phyloP scores from a whole-genome alignment of 1,140 invertebrate genomes.

The Pseudachorutes palmiensis region DNA sequence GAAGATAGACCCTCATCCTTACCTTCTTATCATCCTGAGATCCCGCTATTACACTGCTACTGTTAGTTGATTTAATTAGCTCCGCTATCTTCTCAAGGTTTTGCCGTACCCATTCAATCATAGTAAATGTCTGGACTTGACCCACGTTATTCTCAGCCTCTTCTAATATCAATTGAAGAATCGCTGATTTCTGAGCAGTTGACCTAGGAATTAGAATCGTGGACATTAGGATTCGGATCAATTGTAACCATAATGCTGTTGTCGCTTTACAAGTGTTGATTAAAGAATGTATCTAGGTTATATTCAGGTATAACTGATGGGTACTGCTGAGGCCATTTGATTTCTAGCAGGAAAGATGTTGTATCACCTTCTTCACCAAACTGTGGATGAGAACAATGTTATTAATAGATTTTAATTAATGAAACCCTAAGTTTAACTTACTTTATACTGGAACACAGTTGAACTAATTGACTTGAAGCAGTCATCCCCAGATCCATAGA shows the following conservation, averaged over 20 bases:
- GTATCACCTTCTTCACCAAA: conserved; percentile 54
- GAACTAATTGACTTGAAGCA: conserved; percentile 70
- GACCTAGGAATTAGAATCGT: conserved; percentile 48
- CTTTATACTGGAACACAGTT: conserved; percentile 83
- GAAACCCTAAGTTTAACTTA: conserved; percentile 42
- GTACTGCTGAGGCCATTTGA: conserved; percentile 75
- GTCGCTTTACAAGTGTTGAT: conserved; percentile 68
- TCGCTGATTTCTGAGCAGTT: conserved; percentile 61
- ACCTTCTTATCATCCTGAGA: conserved; percentile 10
- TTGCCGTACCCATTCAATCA: conserved; percentile 88
- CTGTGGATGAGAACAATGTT: conserved; percentile 37
- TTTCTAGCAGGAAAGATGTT: conserved; percentile 78
- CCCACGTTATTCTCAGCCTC: conserved; percentile 74
- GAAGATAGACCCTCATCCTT: no score
- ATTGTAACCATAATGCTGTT: neutral
- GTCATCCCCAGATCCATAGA: conserved; percentile 78
- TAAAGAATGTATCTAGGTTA: conserved; percentile 87
- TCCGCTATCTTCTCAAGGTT: conserved; percentile 51
- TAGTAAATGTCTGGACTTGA: conserved; percentile 84
- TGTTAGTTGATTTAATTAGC: conserved; percentile 48
- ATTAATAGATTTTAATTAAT: neutral
- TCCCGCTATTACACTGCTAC: neutral
- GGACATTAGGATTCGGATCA: neutral
- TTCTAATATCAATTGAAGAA: conserved; percentile 49
- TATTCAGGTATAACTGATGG: conserved; percentile 70